phyloP scores from a whole-genome alignment of 2,888 invertebrate species.

The Chrysolina americana region DNA sequence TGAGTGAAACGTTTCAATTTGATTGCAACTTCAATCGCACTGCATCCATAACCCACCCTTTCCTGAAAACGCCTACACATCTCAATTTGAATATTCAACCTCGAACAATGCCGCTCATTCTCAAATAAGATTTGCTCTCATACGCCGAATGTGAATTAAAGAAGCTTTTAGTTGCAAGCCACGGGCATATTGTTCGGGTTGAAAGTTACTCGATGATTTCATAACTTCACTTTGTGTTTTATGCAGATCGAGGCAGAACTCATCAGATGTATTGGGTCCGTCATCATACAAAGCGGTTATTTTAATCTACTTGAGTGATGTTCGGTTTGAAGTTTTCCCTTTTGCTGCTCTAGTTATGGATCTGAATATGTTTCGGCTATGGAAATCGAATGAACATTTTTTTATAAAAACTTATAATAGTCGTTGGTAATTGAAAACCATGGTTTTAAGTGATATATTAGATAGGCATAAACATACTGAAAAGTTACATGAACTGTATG shows the following conservation, averaged over 20 bases:
- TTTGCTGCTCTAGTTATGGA: not conserved
- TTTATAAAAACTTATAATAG: too few relatives aligned
- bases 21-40: not conserved
- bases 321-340: not conserved
- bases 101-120: constrained; percentile 16
- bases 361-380: not conserved
- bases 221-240: not conserved
- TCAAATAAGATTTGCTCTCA: constrained; percentile 24
- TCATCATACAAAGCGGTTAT: constrained; percentile 15
- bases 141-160: constrained; percentile 22
- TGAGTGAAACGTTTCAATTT: not conserved
- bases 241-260: not conserved
- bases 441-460: too few relatives aligned
- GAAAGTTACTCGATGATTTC: constrained; percentile 6
- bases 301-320: constrained; percentile 1
- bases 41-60: not conserved
- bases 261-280: constrained; percentile 3
- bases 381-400: not conserved
- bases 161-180: constrained; percentile 7
- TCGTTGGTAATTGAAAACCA: too few relatives aligned
- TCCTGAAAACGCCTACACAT: constrained; percentile 9
- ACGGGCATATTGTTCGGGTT: not conserved
- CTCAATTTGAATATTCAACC: constrained; percentile 41
- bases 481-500: too few relatives aligned
- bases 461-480: too few relatives aligned